These are phyloP conservation scores for Tamandua tetradactyla DNA, from an alignment of 2,797 vertebrate genomes.

Conservation along the genomic window DNA sequence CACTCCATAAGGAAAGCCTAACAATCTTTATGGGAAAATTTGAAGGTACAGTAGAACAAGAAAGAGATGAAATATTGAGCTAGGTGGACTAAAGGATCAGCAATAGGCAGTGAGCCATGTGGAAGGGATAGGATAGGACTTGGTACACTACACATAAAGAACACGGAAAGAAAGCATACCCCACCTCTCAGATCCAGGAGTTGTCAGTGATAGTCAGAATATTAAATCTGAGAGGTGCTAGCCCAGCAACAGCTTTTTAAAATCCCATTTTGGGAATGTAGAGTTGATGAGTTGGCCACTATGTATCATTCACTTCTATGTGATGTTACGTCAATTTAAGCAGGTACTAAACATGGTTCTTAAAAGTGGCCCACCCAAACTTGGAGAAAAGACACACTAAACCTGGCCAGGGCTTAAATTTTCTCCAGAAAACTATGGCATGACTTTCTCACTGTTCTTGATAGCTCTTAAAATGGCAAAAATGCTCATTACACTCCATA, in stretches of 20 bases:
- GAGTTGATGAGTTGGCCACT: not conserved
- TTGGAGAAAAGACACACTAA: not conserved
- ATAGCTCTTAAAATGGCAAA: not conserved
- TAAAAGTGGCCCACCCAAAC: not conserved
- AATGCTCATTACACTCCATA: not conserved
- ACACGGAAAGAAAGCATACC: not conserved
- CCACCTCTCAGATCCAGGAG: not conserved
- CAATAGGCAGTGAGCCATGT: not conserved
- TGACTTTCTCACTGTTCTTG: not conserved
- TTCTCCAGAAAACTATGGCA: not conserved
- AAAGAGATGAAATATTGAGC: not conserved
- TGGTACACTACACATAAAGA: fast-evolving
- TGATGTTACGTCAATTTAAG: not conserved
- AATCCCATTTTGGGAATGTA: not conserved
- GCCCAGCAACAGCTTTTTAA: not conserved
- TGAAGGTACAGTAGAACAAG: not conserved
- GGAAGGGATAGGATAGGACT: not conserved
- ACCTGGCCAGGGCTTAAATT: not conserved
- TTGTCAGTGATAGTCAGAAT: not conserved
- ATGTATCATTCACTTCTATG: not conserved
- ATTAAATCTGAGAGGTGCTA: too few relatives aligned
- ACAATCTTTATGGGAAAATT: not conserved
- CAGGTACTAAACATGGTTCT: not conserved
- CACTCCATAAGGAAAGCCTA: not conserved
- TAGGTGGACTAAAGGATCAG: not conserved